Evolutionary conservation across 2,888 invertebrate species (phyloP).

Genomic region (Ichneumoninae sp.): DNA sequence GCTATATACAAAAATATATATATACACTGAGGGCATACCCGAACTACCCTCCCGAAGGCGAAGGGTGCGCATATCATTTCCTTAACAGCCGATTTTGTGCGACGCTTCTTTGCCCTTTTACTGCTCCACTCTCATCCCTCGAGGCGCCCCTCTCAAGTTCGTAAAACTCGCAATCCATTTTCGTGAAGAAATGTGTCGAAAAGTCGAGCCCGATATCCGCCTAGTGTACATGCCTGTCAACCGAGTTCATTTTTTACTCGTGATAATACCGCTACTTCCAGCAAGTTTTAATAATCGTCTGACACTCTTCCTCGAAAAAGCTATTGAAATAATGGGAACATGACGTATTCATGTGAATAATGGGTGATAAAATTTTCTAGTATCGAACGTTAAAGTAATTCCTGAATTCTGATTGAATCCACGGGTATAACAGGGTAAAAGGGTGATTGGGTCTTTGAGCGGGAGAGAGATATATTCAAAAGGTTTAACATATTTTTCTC

Average conservation of each 20-base stretch:
- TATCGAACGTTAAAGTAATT: neutral
- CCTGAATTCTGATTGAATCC: neutral
- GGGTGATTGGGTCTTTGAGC: neutral
- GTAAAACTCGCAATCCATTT: slow-evolving; percentile 71
- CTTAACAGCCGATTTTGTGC: slow-evolving; percentile 70
- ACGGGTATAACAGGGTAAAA: neutral
- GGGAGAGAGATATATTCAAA: neutral
- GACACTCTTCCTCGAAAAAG: neutral
- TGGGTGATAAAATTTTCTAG: neutral
- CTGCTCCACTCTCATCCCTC: slow-evolving; percentile 24
- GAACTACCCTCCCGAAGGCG: slow-evolving; percentile 53
- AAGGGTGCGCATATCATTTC: slow-evolving; percentile 71
- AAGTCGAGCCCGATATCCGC: slow-evolving; percentile 44
- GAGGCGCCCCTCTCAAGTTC: slow-evolving; percentile 27
- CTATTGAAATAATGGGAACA: neutral
- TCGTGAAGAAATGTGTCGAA: slow-evolving; percentile 54
- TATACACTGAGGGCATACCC: slow-evolving; percentile 38
- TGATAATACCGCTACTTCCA: slow-evolving; percentile 2
- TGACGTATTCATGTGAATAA: neutral
- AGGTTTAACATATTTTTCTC: neutral
- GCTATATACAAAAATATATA: neutral
- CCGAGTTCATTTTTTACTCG: slow-evolving; percentile 20
- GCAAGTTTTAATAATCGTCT: neutral
- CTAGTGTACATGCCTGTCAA: slow-evolving; percentile 46
- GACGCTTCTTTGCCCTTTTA: slow-evolving; percentile 57